Evolutionary conservation across 2,888 invertebrate species (phyloP).

Genomic region (Cancer borealis): DNA sequence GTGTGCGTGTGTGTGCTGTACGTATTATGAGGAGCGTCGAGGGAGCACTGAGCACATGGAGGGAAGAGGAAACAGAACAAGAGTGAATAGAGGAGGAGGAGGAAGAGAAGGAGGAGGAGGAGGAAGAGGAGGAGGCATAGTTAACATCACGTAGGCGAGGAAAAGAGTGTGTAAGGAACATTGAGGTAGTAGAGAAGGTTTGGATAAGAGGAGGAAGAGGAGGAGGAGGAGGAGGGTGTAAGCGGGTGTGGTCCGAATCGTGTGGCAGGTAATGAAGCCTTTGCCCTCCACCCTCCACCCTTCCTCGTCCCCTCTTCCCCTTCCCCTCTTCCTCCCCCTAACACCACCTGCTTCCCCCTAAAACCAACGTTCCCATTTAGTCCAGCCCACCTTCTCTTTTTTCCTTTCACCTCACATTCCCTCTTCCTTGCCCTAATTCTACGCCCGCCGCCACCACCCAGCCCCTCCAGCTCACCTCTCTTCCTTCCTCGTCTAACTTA

Average conservation of each 20-base stretch:
- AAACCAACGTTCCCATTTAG: neutral
- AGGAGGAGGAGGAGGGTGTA: neutral
- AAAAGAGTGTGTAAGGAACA: neutral
- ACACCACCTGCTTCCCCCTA: neutral
- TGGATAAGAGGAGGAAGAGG: neutral
- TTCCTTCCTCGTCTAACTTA: neutral
- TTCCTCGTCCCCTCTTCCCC: neutral
- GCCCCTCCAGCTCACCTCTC: neutral
- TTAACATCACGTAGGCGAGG: neutral
- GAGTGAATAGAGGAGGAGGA: neutral
- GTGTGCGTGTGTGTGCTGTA: neutral
- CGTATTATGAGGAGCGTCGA: neutral
- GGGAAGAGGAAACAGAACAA: neutral
- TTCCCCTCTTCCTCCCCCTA: neutral
- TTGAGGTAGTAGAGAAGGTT: neutral
- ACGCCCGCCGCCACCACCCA: neutral
- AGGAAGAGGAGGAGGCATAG: constrained; percentile 13
- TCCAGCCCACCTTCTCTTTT: neutral
- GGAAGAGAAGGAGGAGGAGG: neutral
- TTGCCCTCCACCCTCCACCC: neutral
- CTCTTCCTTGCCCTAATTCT: neutral
- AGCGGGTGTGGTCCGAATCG: neutral
- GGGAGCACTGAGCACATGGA: neutral
- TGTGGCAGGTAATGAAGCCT: neutral
- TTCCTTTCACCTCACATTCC: neutral